Base-by-base conservation (phyloP, 2,888 invertebrate genomes). In the Brenthis hecate region DNA sequence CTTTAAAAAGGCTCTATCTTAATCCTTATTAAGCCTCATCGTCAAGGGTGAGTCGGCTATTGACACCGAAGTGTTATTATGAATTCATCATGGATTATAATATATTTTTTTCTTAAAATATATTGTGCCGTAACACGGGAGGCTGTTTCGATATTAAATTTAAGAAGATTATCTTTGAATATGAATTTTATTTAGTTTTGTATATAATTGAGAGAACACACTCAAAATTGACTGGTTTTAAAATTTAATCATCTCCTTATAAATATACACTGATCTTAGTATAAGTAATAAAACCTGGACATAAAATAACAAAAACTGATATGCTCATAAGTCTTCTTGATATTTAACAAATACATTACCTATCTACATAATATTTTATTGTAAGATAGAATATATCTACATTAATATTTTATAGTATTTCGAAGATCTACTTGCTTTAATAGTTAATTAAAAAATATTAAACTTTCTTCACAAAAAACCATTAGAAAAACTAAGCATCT, bases 11-110 rank as follows among this genome's bases (percentile, higher is more conserved):
- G 82, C 83, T 84, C 79, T 91, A 91, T 91, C 91, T 91, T 91
- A 92, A 92, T 91, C 91, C 89, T 87, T 88, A 87, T 87, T 91
- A 91, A 91, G 85, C 85, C 83, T 83, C 84, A 81, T 85, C 85
- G 81, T 79, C 82, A 87, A 86, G 87, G 87, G 87, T 85, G 84
- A 82, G 77, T 84, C 82, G 75, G 78, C 74, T 75, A 77, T 87
- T 86, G 86, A 87, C 80, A 76, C 80, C 81, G 82, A 89, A 87
- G 91, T 91, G 92, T 91, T 90, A 90, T 87, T 88, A 86, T 83
- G 86, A 85, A 78, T 79, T 81, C 83, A 81, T 86, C 83, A 81
- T 74, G 86, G 87, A 87, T 90, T 89, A 87, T 83, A 81, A 81
- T 80, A 78, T 81, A 1, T 76, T 81, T 84, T 83, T 82, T 77